Conservation (phyloP, 2,113 vertebrate genomes). For the Ramphastos sulfuratus region DNA sequence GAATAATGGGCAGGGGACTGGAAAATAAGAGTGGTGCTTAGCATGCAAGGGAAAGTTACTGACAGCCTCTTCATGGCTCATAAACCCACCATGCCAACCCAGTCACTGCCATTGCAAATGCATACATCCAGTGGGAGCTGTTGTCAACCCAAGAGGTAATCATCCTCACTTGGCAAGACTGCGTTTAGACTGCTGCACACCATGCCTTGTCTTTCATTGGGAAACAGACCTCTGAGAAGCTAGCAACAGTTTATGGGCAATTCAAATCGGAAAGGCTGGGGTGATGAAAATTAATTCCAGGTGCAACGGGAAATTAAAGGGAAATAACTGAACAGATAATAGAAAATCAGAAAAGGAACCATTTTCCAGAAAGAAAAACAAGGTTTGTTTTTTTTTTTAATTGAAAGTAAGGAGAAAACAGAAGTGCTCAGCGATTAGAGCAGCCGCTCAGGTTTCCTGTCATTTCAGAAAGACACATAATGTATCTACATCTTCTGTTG, state of each 20-base stretch:
- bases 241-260: conserved; percentile 22
- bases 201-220: background rate
- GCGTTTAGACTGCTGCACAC: background rate
- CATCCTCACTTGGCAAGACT: background rate
- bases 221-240: conserved; percentile 14
- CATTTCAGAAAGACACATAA: background rate
- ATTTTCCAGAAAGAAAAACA: conserved; percentile 31
- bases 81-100: background rate
- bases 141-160: background rate
- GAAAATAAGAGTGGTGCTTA: background rate
- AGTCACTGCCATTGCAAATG: background rate
- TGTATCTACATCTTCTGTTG: background rate
- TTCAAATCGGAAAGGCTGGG: background rate
- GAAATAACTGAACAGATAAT: conserved; percentile 27
- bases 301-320: conserved; percentile 44
- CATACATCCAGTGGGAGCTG: conserved; percentile 6
- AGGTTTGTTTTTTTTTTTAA: background rate
- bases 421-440: background rate
- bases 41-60: background rate
- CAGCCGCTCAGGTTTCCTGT: background rate
- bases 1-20: background rate
- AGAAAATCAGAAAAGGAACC: conserved; percentile 1
- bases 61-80: background rate
- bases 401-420: conserved; percentile 9
- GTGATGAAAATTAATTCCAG: conserved; percentile 54